Evolutionary conservation across 1,140 invertebrate species (phyloP).

Genomic region (Streblospio benedicti): DNA sequence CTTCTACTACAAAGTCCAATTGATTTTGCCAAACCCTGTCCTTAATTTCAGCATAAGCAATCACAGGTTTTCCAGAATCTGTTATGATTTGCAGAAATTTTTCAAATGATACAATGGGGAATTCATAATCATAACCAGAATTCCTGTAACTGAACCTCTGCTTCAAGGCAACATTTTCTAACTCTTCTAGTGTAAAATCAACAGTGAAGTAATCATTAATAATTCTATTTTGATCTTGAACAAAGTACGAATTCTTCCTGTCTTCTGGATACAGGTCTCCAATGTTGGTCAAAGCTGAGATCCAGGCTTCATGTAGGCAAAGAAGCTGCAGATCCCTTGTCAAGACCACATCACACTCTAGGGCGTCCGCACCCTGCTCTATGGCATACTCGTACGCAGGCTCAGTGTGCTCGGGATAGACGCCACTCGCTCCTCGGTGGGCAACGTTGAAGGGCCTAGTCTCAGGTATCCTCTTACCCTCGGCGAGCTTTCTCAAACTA

Average conservation of each 20-base stretch:
- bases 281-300: constrained; percentile 24
- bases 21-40: not conserved
- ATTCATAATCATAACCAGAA: not conserved
- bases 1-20: not conserved
- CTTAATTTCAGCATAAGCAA: constrained; percentile 1
- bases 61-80: not conserved
- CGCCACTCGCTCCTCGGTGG: constrained; percentile 27
- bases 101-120: not conserved
- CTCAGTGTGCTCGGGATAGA: constrained; percentile 28
- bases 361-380: constrained; percentile 24
- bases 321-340: constrained; percentile 28
- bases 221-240: constrained; percentile 6
- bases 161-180: constrained; percentile 2
- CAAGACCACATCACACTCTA: constrained; percentile 29
- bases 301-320: constrained; percentile 27
- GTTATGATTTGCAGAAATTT: not conserved
- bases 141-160: not conserved
- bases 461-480: no score
- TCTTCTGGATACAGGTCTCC: constrained; percentile 8
- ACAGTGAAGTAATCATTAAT: constrained; percentile 24
- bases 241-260: constrained; percentile 10
- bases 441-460: constrained; percentile 22
- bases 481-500: no score
- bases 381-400: constrained; percentile 24
- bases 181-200: constrained; percentile 23